Evolutionary conservation across 2,888 invertebrate genomes (phyloP).

Genomic region (Phragmatobia fuliginosa): DNA sequence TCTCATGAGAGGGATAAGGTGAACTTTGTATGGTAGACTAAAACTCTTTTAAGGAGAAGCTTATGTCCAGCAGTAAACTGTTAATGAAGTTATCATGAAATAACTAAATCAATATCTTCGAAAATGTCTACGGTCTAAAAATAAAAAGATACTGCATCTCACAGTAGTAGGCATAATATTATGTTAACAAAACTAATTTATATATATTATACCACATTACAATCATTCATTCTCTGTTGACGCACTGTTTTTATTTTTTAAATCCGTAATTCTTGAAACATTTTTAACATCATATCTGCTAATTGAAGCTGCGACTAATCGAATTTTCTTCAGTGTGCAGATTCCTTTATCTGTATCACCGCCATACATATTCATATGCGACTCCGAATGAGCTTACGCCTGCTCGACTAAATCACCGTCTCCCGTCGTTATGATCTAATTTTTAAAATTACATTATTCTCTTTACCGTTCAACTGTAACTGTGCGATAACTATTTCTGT

Average conservation of each 20-base stretch:
- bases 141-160: no score
- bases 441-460: slow-evolving; percentile 30
- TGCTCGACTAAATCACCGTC: slow-evolving; percentile 65
- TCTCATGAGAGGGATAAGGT: no score
- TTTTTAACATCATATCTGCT: slow-evolving; percentile 59
- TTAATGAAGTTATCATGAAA: no score
- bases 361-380: slow-evolving; percentile 82
- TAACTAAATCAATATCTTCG: neutral
- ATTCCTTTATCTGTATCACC: slow-evolving; percentile 80
- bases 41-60: no score
- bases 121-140: neutral
- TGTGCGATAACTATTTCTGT: slow-evolving; percentile 41
- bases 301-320: slow-evolving; percentile 79
- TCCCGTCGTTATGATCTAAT: slow-evolving; percentile 62
- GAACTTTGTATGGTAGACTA: no score
- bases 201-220: no score
- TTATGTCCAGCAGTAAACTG: no score
- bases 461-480: neutral
- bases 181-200: no score
- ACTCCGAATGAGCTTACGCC: slow-evolving; percentile 62
- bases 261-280: slow-evolving; percentile 36
- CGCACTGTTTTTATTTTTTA: neutral
- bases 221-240: no score
- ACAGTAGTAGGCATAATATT: no score
- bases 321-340: slow-evolving; percentile 78